Conservation (phyloP, 2,888 invertebrate species). For the Lutraria lutraria region DNA sequence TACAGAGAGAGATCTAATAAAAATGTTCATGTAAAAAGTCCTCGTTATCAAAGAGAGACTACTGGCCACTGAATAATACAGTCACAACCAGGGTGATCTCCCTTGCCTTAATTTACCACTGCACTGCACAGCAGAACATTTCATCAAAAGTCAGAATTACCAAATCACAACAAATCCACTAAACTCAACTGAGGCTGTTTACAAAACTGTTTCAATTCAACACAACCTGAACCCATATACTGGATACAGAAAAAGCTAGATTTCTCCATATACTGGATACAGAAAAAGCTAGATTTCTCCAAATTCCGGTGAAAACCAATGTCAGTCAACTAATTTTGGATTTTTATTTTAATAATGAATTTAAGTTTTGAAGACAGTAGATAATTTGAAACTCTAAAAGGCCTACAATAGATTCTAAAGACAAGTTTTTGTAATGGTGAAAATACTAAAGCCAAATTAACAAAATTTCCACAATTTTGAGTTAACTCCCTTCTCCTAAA, state of each 20-base stretch:
- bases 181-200: slow-evolving; percentile 31
- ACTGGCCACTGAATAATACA: slow-evolving; percentile 11
- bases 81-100: background rate
- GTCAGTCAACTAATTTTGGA: background rate
- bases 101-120: background rate
- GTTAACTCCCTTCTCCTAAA: background rate
- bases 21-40: background rate
- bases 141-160: background rate
- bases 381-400: background rate
- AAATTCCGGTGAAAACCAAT: background rate
- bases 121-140: slow-evolving; percentile 1
- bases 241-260: background rate
- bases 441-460: background rate
- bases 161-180: slow-evolving; percentile 35
- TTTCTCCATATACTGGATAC: background rate
- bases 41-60: slow-evolving; percentile 19
- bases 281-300: background rate
- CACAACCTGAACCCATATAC: slow-evolving; percentile 22
- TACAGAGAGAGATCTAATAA: slow-evolving; percentile 19
- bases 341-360: background rate
- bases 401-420: background rate
- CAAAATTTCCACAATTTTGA: background rate
- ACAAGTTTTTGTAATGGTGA: background rate
- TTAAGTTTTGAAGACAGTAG: background rate
- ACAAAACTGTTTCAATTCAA: slow-evolving; percentile 5